Percentiles rank a stretch among this genome's conserved stretches.
These are phyloP conservation scores for Pseudococcus viburni DNA, from an alignment of 2,888 invertebrate genomes.

Conservation along the genomic window DNA sequence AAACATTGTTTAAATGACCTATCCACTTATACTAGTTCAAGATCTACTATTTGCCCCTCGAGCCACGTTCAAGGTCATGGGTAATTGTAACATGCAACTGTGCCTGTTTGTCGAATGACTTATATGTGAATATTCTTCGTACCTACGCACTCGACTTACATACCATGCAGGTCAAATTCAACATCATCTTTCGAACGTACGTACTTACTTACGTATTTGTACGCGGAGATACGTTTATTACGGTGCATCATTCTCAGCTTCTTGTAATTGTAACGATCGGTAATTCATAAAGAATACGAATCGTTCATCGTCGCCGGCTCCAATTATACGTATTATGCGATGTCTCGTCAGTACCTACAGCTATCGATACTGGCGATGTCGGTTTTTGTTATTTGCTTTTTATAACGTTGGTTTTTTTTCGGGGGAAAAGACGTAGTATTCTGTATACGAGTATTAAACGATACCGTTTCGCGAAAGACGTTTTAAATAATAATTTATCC, in stretches of 20 bases:
- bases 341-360: background rate
- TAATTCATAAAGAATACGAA: background rate
- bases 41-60: conserved; percentile 2
- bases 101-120: conserved; percentile 14
- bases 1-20: conserved; percentile 53
- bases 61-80: conserved; percentile 51
- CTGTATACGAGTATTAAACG: background rate
- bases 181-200: background rate
- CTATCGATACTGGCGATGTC: too few relatives aligned
- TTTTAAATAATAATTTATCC: background rate
- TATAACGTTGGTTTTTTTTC: background rate
- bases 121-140: conserved; percentile 40
- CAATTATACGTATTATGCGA: background rate
- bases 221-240: too few relatives aligned
- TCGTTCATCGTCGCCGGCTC: background rate
- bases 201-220: too few relatives aligned
- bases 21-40: conserved; percentile 48
- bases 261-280: background rate
- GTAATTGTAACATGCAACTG: conserved; percentile 55
- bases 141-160: background rate
- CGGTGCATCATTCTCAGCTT: background rate
- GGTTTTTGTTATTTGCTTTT: background rate
- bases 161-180: conserved; percentile 37
- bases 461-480: background rate
- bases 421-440: background rate